A percentile compares a stretch with the other conserved stretches of the same genome.
Conservation (phyloP, 2,113 vertebrate species). For the Vidua macroura region DNA sequence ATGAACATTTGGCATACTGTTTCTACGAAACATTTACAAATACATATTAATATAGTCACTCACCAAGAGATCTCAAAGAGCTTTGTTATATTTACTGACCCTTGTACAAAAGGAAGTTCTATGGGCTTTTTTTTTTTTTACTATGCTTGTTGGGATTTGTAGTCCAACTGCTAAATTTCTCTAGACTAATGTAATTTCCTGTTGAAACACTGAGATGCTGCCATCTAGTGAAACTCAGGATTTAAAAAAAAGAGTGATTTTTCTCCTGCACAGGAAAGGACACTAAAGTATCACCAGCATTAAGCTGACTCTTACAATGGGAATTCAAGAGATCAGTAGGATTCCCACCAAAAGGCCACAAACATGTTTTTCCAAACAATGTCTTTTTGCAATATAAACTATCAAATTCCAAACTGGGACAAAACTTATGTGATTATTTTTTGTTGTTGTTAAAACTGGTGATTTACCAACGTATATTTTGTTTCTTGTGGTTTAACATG, state of each 20-base stretch:
- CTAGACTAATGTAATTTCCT: fast-evolving
- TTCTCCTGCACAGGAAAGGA: neutral
- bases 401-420: neutral
- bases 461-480: neutral
- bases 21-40: neutral
- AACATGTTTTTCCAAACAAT: neutral
- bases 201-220: neutral
- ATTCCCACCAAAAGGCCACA: neutral
- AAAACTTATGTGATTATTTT: neutral
- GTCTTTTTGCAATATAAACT: neutral
- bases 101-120: slow-evolving; percentile 1
- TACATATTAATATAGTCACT: neutral
- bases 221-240: slow-evolving; percentile 56
- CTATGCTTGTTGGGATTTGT: slow-evolving; percentile 54
- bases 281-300: neutral
- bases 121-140: neutral
- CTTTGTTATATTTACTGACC: neutral
- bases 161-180: neutral
- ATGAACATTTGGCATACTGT: fast-evolving
- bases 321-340: neutral
- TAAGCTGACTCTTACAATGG: no score
- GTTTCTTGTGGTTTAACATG: neutral
- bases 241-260: neutral
- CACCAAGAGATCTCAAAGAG: neutral
- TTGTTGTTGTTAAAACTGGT: neutral